Evolutionary conservation across 1,140 invertebrate species (phyloP).

Genomic region (Mamestra configurata): DNA sequence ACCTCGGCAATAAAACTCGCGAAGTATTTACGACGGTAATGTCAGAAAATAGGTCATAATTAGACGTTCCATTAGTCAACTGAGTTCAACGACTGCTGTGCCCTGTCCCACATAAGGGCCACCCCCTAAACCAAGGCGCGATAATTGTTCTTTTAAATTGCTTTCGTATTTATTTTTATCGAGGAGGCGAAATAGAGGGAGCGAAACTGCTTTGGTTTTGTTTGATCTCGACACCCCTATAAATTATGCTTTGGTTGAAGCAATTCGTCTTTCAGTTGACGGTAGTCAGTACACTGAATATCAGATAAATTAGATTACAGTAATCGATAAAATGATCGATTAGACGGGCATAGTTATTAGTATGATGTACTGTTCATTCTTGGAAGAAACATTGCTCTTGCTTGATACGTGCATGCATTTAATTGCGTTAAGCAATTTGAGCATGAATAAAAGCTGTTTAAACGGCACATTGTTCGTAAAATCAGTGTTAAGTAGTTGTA

Average conservation of each 20-base stretch:
- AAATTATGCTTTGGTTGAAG: constrained; percentile 4
- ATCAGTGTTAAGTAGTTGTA: background rate
- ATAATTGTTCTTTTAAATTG: constrained; percentile 61
- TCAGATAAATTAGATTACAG: background rate
- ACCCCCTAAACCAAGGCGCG: constrained; percentile 62
- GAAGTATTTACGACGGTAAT: constrained; percentile 48
- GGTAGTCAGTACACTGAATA: background rate
- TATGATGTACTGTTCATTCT: background rate
- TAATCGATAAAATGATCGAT: background rate
- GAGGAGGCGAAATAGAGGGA: constrained; percentile 32
- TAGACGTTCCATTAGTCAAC: constrained; percentile 58
- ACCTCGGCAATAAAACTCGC: constrained; percentile 46
- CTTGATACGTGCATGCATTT: background rate
- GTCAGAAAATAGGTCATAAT: constrained; percentile 59
- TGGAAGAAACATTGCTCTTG: background rate
- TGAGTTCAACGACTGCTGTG: constrained; percentile 48
- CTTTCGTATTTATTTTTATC: constrained; percentile 49
- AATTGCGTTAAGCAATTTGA: background rate
- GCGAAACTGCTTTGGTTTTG: constrained; percentile 17
- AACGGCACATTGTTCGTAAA: background rate
- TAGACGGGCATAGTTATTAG: background rate
- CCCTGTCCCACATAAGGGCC: constrained; percentile 63
- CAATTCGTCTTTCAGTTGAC: background rate
- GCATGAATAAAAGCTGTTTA: background rate
- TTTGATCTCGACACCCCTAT: constrained; percentile 25